Evolutionary conservation across 2,113 vertebrate species (phyloP), one percentile per base, ranked within the genome.

Genomic region (Willisornis vidua): DNA sequence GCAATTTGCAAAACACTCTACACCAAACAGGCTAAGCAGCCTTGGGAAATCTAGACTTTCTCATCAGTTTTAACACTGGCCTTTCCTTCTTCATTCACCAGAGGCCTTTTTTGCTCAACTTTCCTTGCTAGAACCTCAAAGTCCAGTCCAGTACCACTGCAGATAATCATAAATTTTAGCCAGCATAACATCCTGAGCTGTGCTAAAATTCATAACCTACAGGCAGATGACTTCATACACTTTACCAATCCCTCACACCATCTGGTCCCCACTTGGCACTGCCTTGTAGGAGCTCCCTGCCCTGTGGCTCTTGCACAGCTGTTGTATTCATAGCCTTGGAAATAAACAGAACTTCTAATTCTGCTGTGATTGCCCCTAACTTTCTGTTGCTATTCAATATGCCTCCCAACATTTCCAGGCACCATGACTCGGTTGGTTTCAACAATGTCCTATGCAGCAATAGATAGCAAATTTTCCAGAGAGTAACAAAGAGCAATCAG

Each of bases 381-480:
- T 93, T 79, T 88, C 84, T 72, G 33, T 55, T 86, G 78, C 85
- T 77, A 54, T 55, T 49, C 10, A 2, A 16, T 84, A 58, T 9
- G 58, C n/a, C 45, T 95, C 70, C 78, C 71, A 75, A 85, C 65
- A 68, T 84, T 94, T 82, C 84, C 82, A 93, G 75, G 71, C 62
- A 65, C 65, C 45, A n/a, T 35, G 54, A 92, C 78, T 90, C 80
- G 75, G 55, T 65, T 8, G 2, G 41, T 61, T 86, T 66, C 74
- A 81, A 77, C 67, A 85, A 55, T n/a, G 75, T 72, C 51, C 59
- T 89, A 25, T 26, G 78, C 2, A 49, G 28, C 71, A 92, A 62
- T 3, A 91, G 67, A 91, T 8, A 59, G 61, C 37, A 88, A 54
- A 29, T 51, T 65, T 78, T 89, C 48, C 85, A 86, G 61, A 68